These are phyloP conservation scores for Drosophila carrolli DNA, from an alignment of 1,140 invertebrate genomes.

Conservation along the genomic window DNA sequence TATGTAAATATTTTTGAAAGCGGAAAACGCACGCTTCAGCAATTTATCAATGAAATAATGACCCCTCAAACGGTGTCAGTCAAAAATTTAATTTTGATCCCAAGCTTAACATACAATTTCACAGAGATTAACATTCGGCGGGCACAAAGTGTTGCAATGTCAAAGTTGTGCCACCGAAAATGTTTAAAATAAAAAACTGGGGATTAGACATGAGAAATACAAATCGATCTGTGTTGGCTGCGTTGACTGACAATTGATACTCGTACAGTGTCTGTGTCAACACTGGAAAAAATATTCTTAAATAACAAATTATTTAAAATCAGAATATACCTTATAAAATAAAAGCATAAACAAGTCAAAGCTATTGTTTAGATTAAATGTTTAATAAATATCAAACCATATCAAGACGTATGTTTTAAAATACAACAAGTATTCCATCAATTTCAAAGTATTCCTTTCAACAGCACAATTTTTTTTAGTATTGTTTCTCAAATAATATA, in stretches of 20 bases:
- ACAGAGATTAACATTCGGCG: conserved; percentile 59
- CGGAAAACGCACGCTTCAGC: conserved; percentile 39
- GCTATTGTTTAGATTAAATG: too few relatives aligned
- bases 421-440: too few relatives aligned
- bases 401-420: too few relatives aligned
- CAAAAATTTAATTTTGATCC: conserved; percentile 45
- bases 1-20: conserved; percentile 28
- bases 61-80: conserved; percentile 53
- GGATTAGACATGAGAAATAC: conserved; percentile 27
- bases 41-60: conserved; percentile 70
- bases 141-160: conserved; percentile 46
- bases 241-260: conserved; percentile 47
- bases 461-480: not conserved
- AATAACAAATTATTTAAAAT: not conserved
- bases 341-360: not conserved
- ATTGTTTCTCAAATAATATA: not conserved
- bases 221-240: conserved; percentile 36
- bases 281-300: not conserved
- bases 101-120: conserved; percentile 55
- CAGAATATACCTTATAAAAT: not conserved
- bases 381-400: too few relatives aligned
- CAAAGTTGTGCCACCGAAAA: conserved; percentile 45
- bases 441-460: too few relatives aligned
- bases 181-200: conserved; percentile 27
- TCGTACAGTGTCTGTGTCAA: not conserved